These are phyloP conservation scores for Agrochola circellaris DNA, from an alignment of 2,888 invertebrate genomes.

Conservation along the genomic window DNA sequence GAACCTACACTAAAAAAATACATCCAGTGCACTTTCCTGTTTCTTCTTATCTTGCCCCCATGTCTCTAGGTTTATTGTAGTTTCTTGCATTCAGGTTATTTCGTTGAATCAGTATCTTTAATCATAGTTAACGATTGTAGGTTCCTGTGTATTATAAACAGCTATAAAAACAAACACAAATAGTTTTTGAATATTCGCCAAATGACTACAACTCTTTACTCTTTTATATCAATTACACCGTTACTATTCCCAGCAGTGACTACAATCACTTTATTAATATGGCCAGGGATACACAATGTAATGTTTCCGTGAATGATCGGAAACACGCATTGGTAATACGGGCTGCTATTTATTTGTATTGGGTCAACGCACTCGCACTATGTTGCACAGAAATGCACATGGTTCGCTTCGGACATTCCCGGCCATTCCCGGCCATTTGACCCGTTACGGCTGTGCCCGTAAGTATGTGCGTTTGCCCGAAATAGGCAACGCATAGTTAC, in stretches of 20 bases:
- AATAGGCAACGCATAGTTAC: slow-evolving; percentile 47
- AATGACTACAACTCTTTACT: neutral
- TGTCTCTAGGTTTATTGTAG: neutral
- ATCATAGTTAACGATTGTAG: no score
- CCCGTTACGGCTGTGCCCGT: slow-evolving; percentile 65
- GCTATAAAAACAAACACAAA: neutral
- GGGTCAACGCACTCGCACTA: slow-evolving; percentile 81
- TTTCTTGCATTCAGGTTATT: no score
- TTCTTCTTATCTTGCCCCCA: no score
- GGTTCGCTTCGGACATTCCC: slow-evolving; percentile 54
- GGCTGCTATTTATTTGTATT: slow-evolving; percentile 80
- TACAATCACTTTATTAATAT: slow-evolving; percentile 38
- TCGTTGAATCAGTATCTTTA: no score
- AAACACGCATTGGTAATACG: slow-evolving; percentile 76
- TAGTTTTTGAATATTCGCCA: slow-evolving; percentile 10
- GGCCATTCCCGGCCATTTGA: slow-evolving; percentile 62
- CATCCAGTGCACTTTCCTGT: no score
- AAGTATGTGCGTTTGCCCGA: slow-evolving; percentile 39
- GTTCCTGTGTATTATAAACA: neutral
- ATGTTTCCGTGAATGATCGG: slow-evolving; percentile 81
- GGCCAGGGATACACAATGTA: slow-evolving; percentile 58
- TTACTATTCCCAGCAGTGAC: slow-evolving; percentile 2
- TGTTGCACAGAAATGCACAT: slow-evolving; percentile 72
- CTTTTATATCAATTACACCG: neutral
- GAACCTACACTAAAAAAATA: no score